Evolutionary conservation across 2,113 vertebrate species (phyloP), one percentile per base, ranked within the genome.

Genomic region (Lonchura striata): DNA sequence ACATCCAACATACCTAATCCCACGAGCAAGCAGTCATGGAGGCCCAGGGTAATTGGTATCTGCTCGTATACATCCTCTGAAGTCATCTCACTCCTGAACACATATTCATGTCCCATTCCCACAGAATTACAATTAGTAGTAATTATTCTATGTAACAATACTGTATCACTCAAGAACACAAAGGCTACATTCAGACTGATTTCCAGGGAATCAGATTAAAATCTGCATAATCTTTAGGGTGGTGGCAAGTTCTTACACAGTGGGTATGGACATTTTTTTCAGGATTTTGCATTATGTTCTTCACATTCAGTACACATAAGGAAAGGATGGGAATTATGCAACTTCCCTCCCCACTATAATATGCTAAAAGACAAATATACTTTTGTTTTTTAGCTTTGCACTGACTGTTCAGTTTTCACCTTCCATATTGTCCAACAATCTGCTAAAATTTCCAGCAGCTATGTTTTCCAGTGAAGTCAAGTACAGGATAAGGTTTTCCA

Each of bases 371-470:
- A 50, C 16, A 74, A 90, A 46, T 46, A 59, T 7, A 31, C 2
- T 9, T 64, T 17, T 11, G 8, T 39, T 31, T 74, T 77, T 68
- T 13, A 70, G 22, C 41, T 71, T 81, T 72, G 16, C 42, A n/a
- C 63, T 74, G 59, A 37, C 35, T 6, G 24, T 82, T 89, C 80
- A 80, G 30, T 11, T 84, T 93, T 96, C 9, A 0, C 44, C 28
- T 47, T 91, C 35, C 25, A 15, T 93, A 41, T 76, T 57, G 41
- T 81, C 79, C 85, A 93, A 90, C 57, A 90, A 63, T 64, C 81
- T 81, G 37, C 71, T 89, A 83, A 95, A 93, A 82, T 89, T 87
- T 93, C 78, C 75, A 94, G 78, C 92, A 96, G 90, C 86, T 50
- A 90, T 2, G 6, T 70, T 94, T 93, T 96, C 72, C 63, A 76